Percentiles rank a stretch among this genome's conserved stretches.
These are phyloP conservation scores for Erethizon dorsatum DNA, from an alignment of 2,797 vertebrate genomes.

Conservation along the genomic window DNA sequence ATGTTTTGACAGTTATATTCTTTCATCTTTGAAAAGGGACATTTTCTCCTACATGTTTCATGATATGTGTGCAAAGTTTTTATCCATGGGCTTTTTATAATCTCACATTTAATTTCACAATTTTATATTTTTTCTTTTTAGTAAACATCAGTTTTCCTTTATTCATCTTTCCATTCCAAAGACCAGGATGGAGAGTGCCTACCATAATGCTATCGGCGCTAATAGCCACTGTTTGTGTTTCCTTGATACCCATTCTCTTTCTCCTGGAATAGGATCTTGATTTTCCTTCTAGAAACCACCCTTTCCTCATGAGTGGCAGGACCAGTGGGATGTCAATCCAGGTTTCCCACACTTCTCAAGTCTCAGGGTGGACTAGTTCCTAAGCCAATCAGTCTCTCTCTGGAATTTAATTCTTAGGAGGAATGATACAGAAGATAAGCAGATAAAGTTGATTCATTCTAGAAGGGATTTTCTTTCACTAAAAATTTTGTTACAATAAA, in stretches of 20 bases:
- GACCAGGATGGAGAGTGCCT: background rate
- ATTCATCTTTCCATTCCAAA: background rate
- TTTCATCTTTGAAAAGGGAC: background rate
- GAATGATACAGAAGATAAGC: background rate
- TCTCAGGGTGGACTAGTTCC: background rate
- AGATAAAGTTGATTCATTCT: background rate
- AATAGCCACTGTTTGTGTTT: background rate
- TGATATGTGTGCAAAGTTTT: background rate
- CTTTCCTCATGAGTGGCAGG: background rate
- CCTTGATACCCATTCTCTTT: background rate
- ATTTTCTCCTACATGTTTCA: background rate
- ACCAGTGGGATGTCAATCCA: background rate
- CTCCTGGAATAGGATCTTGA: background rate
- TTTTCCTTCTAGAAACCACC: background rate
- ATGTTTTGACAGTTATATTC: background rate
- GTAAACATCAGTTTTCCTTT: conserved; percentile 19
- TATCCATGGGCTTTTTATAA: background rate
- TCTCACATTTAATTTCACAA: conserved; percentile 33
- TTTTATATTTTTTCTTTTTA: background rate
- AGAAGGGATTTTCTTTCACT: conserved; percentile 10
- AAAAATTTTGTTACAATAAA: background rate
- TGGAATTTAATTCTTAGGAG: background rate
- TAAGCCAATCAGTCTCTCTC: background rate
- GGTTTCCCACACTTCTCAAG: background rate
- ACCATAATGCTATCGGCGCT: background rate